Percentiles rank a stretch among this genome's conserved stretches.
These are phyloP conservation scores for Acronicta leporina DNA, from an alignment of 2,888 invertebrate genomes.

Conservation along the genomic window DNA sequence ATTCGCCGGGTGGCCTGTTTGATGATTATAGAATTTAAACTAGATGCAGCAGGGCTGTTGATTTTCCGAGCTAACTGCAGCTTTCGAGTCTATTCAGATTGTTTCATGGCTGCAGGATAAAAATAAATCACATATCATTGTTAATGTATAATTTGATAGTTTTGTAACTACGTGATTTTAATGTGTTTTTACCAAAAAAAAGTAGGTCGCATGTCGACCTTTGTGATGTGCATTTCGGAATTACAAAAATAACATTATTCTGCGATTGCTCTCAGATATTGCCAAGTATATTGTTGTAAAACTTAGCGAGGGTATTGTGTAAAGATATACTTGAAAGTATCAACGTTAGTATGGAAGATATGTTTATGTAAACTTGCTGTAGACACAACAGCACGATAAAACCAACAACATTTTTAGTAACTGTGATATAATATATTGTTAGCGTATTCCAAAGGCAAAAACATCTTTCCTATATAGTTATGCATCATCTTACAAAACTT, in stretches of 20 bases:
- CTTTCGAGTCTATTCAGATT: constrained; percentile 31
- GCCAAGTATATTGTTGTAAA: constrained; percentile 35
- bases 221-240: constrained; percentile 43
- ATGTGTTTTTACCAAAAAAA: constrained; percentile 36
- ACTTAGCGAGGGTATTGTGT: constrained; percentile 41
- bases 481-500: constrained; percentile 32
- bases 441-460: constrained; percentile 25
- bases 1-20: constrained; percentile 48
- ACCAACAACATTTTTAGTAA: constrained; percentile 5
- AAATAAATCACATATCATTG: constrained; percentile 18
- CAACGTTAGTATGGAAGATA: background rate
- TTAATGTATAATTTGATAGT: constrained; percentile 33
- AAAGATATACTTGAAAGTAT: constrained; percentile 32
- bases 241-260: constrained; percentile 49
- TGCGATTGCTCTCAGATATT: constrained; percentile 46
- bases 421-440: constrained; percentile 33
- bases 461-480: constrained; percentile 7
- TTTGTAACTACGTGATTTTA: constrained; percentile 44
- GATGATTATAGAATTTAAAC: constrained; percentile 51
- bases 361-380: constrained; percentile 21
- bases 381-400: constrained; percentile 10
- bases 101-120: constrained; percentile 16
- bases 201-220: constrained; percentile 53
- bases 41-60: constrained; percentile 39
- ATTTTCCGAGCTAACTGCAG: constrained; percentile 28